Evolutionary conservation across 2,113 vertebrate species (phyloP), one percentile per base, ranked within the genome.

Genomic region (Platichthys flesus): DNA sequence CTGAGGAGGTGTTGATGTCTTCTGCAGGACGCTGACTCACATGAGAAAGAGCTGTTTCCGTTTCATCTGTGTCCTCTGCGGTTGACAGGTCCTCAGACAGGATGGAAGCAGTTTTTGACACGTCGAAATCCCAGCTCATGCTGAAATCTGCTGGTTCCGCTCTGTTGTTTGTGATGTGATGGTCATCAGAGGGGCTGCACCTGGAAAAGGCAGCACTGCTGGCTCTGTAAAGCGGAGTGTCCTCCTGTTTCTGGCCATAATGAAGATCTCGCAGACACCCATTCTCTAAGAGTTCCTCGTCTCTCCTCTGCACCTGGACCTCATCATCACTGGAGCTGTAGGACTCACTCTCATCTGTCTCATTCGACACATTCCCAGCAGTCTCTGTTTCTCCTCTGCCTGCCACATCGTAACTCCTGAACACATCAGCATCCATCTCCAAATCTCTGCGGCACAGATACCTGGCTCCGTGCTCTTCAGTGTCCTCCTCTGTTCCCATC

Each of bases 261-360:
- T 76, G 59, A 9, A 55, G 31, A 31, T 31, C 31, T 7, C 6
- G 31, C 1, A 31, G 31, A 31, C 31, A 31, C 31, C 5, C 7
- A 31, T 7, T 31, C 6, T 31, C 31, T 31, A 31, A 31, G 31
- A 31, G 16, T 26, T 83, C 76, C 23, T 76, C 58, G 3, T 56
- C 35, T 18, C 47, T 77, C 23, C 24, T 78, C 60, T 58, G 85
- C 49, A 20, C 63, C 58, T 26, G 40, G 49, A 56, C 18, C 4
- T 77, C 76, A 5, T 93, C 83, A 26, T 92, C 88, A 67, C 76
- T 76, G 47, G 82, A 83, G 76, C 67, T 78, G 61, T 72, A 72
- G 52, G 79, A 88, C 28, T 85, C 76, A 18, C 87, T 88, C 21
- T 81, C 82, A 42, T 15, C 12, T 52, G 67, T 88, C 21, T 81